phyloP scores from a whole-genome alignment of 2,797 vertebrate genomes.

The Gobio occitaniae region DNA sequence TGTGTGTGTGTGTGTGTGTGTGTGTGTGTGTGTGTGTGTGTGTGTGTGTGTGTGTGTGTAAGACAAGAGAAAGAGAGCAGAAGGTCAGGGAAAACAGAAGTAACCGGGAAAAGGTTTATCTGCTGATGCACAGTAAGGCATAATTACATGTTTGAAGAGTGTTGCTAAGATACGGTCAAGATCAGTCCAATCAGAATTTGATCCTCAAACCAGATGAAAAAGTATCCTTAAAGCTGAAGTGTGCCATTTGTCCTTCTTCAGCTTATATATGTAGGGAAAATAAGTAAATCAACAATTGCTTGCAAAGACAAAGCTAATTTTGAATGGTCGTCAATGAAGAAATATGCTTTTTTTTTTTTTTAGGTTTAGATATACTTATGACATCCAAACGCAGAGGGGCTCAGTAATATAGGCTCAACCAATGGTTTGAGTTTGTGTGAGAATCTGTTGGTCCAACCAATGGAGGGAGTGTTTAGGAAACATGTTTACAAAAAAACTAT shows the following conservation, averaged over 20 bases:
- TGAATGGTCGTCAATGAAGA: not conserved
- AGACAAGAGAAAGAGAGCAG: not conserved
- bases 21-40: not conserved
- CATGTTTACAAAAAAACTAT: not conserved
- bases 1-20: not conserved
- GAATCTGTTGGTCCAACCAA: not conserved
- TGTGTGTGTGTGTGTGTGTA: slow-evolving; percentile 11
- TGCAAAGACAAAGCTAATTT: not conserved
- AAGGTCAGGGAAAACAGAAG: slow-evolving; percentile 22
- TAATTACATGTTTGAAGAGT: slow-evolving; percentile 26
- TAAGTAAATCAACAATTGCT: not conserved
- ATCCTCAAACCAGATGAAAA: not conserved
- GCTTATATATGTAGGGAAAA: not conserved
- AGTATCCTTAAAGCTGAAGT: slow-evolving; percentile 10
- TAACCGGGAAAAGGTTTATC: not conserved
- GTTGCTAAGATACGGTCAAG: slow-evolving; percentile 43
- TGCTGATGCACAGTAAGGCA: slow-evolving; percentile 12
- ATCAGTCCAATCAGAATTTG: slow-evolving; percentile 27
- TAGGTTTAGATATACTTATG: not conserved
- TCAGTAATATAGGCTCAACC: not conserved
- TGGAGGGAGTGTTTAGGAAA: not conserved
- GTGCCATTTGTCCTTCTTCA: not conserved
- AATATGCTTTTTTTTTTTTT: not conserved
- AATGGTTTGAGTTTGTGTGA: not conserved
- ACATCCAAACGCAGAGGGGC: not conserved